Percentiles rank a stretch among this genome's conserved stretches.
phyloP scores from a whole-genome alignment of 2,797 vertebrate genomes.

The Bryconaethiops microstoma region DNA sequence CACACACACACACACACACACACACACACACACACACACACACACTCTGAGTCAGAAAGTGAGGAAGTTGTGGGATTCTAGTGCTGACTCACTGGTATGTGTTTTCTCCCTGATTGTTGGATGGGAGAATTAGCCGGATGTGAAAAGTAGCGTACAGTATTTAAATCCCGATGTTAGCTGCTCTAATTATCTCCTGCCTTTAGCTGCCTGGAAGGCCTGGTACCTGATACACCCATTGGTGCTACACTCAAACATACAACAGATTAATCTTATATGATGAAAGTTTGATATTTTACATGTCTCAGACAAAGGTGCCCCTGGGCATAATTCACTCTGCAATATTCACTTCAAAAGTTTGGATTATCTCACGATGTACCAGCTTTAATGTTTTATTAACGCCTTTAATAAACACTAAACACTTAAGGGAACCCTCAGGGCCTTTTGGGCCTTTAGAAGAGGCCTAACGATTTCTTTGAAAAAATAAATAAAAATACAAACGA shows the following conservation, averaged over 20 bases:
- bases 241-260: background rate
- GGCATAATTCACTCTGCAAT: background rate
- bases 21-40: constrained; percentile 27
- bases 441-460: too few relatives aligned
- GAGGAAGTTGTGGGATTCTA: background rate
- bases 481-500: too few relatives aligned
- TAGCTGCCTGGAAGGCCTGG: background rate
- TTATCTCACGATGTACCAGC: background rate
- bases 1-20: background rate
- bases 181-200: constrained; percentile 12
- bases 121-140: constrained; percentile 11
- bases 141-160: constrained; percentile 2
- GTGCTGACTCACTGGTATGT: constrained; percentile 17
- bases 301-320: background rate
- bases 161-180: constrained; percentile 4
- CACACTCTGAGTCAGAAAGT: constrained; percentile 22
- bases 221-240: background rate
- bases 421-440: too few relatives aligned
- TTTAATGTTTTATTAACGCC: background rate
- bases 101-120: constrained; percentile 2
- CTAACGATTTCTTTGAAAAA: too few relatives aligned
- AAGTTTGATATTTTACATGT: background rate
- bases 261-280: background rate
- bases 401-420: background rate
- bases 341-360: background rate